phyloP scores from a whole-genome alignment of 1,140 invertebrate species.

The Zaprionus kolodkinae region DNA sequence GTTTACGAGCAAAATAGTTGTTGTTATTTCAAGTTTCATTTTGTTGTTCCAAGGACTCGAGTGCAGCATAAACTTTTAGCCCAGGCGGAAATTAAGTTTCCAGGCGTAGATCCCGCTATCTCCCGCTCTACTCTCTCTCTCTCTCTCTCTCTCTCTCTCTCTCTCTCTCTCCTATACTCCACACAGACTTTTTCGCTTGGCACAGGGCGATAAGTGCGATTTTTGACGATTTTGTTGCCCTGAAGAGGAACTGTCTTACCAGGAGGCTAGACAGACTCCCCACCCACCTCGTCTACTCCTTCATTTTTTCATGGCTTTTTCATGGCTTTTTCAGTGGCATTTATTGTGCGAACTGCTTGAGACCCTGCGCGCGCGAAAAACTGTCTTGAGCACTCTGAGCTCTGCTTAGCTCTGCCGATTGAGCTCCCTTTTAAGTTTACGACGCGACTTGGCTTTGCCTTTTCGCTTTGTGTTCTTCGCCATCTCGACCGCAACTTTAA shows the following conservation, averaged over 20 bases:
- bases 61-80: constrained; percentile 70
- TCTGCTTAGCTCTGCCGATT: constrained; percentile 59
- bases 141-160: not conserved
- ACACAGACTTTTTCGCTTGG: constrained; percentile 55
- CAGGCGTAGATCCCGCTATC: constrained; percentile 29
- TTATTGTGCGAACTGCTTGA: constrained; percentile 54
- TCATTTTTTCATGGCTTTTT: not conserved
- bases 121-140: constrained; percentile 6
- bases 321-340: constrained; percentile 58
- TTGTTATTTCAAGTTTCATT: constrained; percentile 83
- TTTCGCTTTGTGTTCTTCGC: constrained; percentile 34
- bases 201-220: constrained; percentile 71
- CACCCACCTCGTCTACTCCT: not conserved
- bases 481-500: constrained; percentile 57
- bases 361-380: constrained; percentile 45
- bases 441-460: constrained; percentile 21
- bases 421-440: constrained; percentile 45
- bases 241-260: constrained; percentile 29
- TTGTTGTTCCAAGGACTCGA: constrained; percentile 74
- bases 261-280: too few relatives aligned
- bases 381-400: constrained; percentile 25
- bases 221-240: constrained; percentile 75
- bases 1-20: constrained; percentile 82
- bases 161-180: not conserved
- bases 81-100: constrained; percentile 79